A percentile compares a stretch with the other conserved stretches of the same genome.
These are phyloP conservation scores for Atherix ibis DNA, from an alignment of 2,888 invertebrate species.

Conservation along the genomic window DNA sequence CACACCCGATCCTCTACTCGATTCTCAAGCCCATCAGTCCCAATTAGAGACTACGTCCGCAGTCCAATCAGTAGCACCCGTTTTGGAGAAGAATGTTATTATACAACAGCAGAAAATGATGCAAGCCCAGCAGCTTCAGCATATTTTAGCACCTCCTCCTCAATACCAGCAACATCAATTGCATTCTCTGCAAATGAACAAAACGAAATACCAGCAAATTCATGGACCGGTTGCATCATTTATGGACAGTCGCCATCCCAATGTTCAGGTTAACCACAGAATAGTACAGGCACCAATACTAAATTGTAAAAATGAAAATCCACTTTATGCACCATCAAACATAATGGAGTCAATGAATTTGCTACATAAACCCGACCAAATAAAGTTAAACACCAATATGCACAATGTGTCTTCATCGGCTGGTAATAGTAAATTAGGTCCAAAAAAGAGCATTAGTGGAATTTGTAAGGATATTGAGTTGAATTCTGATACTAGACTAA, in stretches of 20 bases:
- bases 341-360: conserved; percentile 10
- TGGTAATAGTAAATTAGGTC: conserved; percentile 8
- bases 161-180: conserved; percentile 4
- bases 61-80: neutral
- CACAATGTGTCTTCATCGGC: neutral
- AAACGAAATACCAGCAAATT: neutral
- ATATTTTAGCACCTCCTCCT: too few species aligned
- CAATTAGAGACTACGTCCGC: neutral
- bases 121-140: too few species aligned
- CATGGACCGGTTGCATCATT: neutral
- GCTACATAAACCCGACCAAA: conserved; percentile 10
- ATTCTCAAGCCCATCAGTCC: neutral
- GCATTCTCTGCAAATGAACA: conserved; percentile 4
- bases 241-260: too few species aligned
- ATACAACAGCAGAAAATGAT: too few species aligned
- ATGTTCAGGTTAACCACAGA: conserved; percentile 8
- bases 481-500: conserved; percentile 13
- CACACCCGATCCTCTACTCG: conserved; percentile 5
- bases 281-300: conserved; percentile 2
- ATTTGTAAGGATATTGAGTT: conserved; percentile 11
- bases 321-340: conserved; percentile 3
- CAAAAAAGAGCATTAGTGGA: conserved; percentile 10
- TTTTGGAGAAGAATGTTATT: too few species aligned
- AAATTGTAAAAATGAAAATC: conserved; percentile 5
- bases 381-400: conserved; percentile 5